A percentile compares a stretch with the other conserved stretches of the same genome.
Conservation (phyloP, 2,888 invertebrate species). For the Lepeophtheirus nordmannii region DNA sequence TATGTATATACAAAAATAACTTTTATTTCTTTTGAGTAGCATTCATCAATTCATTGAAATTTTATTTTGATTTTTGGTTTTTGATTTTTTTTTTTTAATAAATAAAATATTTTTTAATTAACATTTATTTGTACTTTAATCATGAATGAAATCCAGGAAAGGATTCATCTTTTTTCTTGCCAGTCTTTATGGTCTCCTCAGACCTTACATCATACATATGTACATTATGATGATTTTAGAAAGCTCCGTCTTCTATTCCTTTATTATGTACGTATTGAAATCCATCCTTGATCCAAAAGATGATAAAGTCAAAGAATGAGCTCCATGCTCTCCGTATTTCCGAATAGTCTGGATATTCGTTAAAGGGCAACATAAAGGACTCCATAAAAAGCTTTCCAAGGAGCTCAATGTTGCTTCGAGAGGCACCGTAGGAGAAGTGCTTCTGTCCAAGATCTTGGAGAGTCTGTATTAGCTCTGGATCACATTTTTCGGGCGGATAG, state of each 20-base stretch:
- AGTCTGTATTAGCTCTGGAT: background rate
- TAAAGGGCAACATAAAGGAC: background rate
- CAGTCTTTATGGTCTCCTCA: too few species aligned
- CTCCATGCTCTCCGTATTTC: background rate
- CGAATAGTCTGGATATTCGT: background rate
- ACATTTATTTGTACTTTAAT: too few species aligned
- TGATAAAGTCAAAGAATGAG: background rate
- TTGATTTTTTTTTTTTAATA: too few species aligned
- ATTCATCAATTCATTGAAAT: too few species aligned
- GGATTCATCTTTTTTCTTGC: too few species aligned
- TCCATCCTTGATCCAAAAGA: background rate
- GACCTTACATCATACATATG: too few species aligned
- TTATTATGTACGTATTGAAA: background rate
- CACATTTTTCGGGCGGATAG: conserved; percentile 1
- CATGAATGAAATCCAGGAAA: too few species aligned
- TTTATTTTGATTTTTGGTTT: too few species aligned
- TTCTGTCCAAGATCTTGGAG: background rate
- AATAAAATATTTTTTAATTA: too few species aligned
- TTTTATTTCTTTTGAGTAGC: too few species aligned
- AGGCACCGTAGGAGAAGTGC: background rate
- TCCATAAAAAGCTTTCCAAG: background rate
- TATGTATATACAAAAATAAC: too few species aligned
- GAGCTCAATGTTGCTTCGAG: background rate
- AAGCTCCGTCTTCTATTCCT: background rate
- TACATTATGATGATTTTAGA: background rate